Conservation (phyloP, 2,113 vertebrate species). For the Pitta sordida region DNA sequence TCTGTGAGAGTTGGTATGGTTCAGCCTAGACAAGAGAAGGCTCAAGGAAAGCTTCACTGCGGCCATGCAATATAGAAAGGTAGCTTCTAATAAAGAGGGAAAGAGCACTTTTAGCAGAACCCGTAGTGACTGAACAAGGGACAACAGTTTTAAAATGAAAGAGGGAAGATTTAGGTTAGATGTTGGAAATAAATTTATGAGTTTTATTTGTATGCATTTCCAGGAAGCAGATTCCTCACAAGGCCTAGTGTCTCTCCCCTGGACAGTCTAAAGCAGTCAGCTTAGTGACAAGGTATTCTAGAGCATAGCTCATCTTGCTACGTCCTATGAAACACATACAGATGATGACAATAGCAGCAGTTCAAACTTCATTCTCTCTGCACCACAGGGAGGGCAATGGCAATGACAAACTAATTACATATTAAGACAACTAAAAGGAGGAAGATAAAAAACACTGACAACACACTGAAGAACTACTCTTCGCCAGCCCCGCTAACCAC, state of each 20-base stretch:
- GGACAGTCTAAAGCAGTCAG: neutral
- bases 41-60: neutral
- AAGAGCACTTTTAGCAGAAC: neutral
- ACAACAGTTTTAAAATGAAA: neutral
- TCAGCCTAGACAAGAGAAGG: neutral
- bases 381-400: neutral
- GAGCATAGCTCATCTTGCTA: neutral
- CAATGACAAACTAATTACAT: neutral
- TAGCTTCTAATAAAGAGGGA: neutral
- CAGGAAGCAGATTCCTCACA: neutral
- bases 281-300: neutral
- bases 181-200: neutral
- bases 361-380: neutral
- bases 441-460: neutral
- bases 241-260: neutral
- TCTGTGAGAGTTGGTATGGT: neutral
- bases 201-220: neutral
- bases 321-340: rapidly evolving
- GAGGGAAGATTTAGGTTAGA: neutral
- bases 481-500: neutral
- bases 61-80: neutral
- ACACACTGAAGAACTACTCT: neutral
- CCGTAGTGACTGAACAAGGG: neutral
- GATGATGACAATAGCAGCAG: neutral
- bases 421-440: neutral